phyloP scores from a whole-genome alignment of 2,797 vertebrate genomes.

The Podargus strigoides region DNA sequence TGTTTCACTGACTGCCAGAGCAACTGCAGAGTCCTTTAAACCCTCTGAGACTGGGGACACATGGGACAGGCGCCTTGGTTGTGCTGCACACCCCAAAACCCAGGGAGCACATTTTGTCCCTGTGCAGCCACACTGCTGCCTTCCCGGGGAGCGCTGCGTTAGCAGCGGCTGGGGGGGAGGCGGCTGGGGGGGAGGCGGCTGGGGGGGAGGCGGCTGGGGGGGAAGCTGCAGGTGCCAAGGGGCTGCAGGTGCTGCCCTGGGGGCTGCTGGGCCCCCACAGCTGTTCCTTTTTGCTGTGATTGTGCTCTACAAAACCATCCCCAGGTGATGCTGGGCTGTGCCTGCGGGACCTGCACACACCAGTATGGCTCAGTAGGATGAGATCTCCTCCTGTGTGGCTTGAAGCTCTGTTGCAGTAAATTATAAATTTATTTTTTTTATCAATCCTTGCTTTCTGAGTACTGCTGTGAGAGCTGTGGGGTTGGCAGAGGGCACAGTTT shows the following conservation, averaged over 20 bases:
- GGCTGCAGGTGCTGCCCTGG: not conserved
- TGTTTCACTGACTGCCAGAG: not conserved
- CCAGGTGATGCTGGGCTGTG: not conserved
- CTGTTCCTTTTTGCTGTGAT: not conserved
- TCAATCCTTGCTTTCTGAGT: not conserved
- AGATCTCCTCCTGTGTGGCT: rapidly evolving
- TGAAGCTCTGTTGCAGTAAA: not conserved
- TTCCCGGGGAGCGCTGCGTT: rapidly evolving
- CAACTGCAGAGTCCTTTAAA: not conserved
- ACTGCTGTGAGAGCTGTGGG: not conserved
- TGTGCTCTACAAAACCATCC: not conserved
- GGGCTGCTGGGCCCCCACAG: too few relatives aligned
- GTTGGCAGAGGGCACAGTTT: not conserved
- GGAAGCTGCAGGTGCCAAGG: not conserved
- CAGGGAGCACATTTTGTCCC: not conserved
- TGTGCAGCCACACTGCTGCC: rapidly evolving
- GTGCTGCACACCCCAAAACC: not conserved
- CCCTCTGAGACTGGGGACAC: not conserved
- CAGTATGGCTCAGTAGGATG: rapidly evolving
- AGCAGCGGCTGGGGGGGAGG: too few relatives aligned
- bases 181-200: too few relatives aligned
- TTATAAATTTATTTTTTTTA: rapidly evolving
- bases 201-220: too few relatives aligned
- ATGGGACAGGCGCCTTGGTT: rapidly evolving
- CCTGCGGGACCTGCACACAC: rapidly evolving